Base-by-base conservation (phyloP, 1,140 invertebrate genomes). In the Bacillus rossius region DNA sequence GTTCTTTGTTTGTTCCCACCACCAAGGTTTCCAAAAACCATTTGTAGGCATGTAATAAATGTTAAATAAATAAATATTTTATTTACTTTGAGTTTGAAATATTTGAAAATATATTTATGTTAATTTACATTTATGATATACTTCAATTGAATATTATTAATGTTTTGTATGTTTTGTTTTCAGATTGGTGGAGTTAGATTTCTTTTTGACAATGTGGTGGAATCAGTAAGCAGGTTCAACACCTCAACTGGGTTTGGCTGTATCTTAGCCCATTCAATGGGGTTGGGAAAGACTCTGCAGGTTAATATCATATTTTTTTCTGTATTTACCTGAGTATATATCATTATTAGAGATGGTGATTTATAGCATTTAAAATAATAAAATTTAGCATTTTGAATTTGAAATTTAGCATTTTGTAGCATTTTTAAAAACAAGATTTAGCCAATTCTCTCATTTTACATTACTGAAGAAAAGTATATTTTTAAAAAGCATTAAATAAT, bases 231-330 rank as follows among this genome's bases (percentile, higher is more conserved):
- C 45, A 80, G 91, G 59, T 96, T 87, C 69, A 89, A 91, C 45
- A 92, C 84, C n/a, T 94, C 91, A 2, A 84, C 85, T 52, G 95
- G 96, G 14, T 96, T 98, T 75, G 97, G 97, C 17, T 98, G 96
- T 71, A 98, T 99, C 64, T 77, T 99, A 20, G 96, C 97, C 5
- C 97, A 99, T 77, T 97, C 94, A 19, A 99, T 99, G 97, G 97
- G 97, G 1, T 78, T 99, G 16, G 97, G 97, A n/a, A 99, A 99
- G 79, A 99, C 97, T 0, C 79, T 99, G 41, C 96, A 98, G 78
- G 88, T 82, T 68, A 59, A 10, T 34, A 34, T 34, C 10, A 34
- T 34, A 7, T 34, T 34, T n/a, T n/a, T n/a, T n/a, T 16, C 43
- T 34, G 29, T 10, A 34, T 4, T 34, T 7, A 34, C 29, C 29